A percentile compares a stretch with the other conserved stretches of the same genome.
These are phyloP conservation scores for Heliconius cydno DNA, from an alignment of 2,888 invertebrate genomes.

Conservation along the genomic window DNA sequence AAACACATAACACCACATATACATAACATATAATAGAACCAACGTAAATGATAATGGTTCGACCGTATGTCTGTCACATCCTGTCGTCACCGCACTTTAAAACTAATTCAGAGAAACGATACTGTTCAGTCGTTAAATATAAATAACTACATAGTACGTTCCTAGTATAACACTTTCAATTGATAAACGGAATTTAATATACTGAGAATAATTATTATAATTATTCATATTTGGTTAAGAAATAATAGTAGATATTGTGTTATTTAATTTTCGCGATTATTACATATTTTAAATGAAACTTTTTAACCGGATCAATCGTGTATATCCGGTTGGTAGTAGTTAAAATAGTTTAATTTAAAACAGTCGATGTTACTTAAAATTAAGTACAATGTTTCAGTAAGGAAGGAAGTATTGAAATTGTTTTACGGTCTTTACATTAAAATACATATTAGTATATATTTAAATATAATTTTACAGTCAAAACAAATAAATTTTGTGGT, in stretches of 20 bases:
- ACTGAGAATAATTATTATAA: not conserved
- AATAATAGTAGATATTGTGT: too few relatives aligned
- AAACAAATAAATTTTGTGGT: too few relatives aligned
- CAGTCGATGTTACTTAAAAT: not conserved
- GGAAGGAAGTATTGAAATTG: not conserved
- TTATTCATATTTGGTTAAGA: not conserved
- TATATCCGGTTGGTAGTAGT: too few relatives aligned
- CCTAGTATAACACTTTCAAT: not conserved
- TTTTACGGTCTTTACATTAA: not conserved
- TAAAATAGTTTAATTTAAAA: too few relatives aligned
- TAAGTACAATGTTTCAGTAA: not conserved
- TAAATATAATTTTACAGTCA: not conserved
- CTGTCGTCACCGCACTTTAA: not conserved
- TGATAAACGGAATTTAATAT: not conserved
- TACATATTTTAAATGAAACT: too few relatives aligned
- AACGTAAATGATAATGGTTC: constrained; percentile 5
- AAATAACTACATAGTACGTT: not conserved
- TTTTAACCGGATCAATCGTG: too few relatives aligned
- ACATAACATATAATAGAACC: not conserved
- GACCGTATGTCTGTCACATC: constrained; percentile 11
- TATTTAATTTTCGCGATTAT: too few relatives aligned
- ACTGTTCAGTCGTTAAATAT: not conserved
- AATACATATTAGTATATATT: not conserved
- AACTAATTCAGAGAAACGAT: constrained; percentile 22
- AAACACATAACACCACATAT: not conserved